Base-by-base conservation (phyloP, 1,140 invertebrate genomes). In the Neodiprion lecontei region DNA sequence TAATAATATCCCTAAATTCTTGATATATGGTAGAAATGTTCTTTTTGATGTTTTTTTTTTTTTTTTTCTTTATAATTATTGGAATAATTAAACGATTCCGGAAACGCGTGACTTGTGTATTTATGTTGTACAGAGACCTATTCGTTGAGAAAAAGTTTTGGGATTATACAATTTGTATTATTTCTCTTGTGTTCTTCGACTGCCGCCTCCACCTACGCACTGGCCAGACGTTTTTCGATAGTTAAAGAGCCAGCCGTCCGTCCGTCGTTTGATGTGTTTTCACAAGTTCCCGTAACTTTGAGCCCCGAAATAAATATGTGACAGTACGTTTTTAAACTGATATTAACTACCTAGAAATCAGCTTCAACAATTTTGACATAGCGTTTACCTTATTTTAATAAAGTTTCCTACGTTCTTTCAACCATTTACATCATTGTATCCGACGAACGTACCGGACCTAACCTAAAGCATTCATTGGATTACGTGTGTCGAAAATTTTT, bases 241-340 rank as follows among this genome's bases (percentile, higher is more conserved):
- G 53, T 61, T 61, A 61, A 14, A 61, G n/a, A 61, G 11, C 53
- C 11, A 61, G 53, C 67, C 79, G 73, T 40, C 70, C 74, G 74
- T 78, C 76, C 78, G 76, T 82, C 77, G 81, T 79, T 76, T 72
- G 74, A 69, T 81, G 68, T 75, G 79, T 80, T 79, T 82, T 82
- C 72, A 76, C 76, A 78, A 76, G 69, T 75, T 78, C 79, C 75
- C 69, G 75, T 78, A 17, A 61, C 53, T 61, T 61, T 61, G 1
- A 40, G 28, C 11, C 53, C 76, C 72, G 72, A 71, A 67, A 53
- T 76, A 83, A 84, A 83, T 84, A 84, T 84, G 82, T 84, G 79
- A 84, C 81, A 81, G 81, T 83, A 74, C 82, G 81, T 81, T 72
- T 47, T 69, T 47, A 69, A 23, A 11, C 11, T 47, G 10, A 23